These are phyloP conservation scores for Patella caerulea DNA, from an alignment of 2,888 invertebrate genomes.

Conservation along the genomic window DNA sequence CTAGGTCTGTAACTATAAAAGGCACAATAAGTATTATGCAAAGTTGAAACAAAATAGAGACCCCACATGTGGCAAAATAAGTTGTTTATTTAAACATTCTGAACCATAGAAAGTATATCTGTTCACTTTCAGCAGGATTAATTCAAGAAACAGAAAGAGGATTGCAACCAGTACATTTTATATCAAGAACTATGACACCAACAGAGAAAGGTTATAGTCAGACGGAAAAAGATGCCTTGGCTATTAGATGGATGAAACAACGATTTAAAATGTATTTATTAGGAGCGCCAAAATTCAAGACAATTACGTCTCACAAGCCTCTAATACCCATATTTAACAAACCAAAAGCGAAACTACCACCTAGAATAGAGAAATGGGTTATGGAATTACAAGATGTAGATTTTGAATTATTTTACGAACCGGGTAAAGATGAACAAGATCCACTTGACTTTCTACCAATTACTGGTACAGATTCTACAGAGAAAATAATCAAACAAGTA, in stretches of 20 bases:
- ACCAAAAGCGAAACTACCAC: conserved; percentile 16
- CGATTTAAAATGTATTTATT: conserved; percentile 30
- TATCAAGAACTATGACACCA: conserved; percentile 27
- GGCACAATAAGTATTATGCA: too few species aligned
- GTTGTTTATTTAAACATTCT: too few species aligned
- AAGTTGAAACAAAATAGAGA: too few species aligned
- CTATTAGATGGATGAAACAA: conserved; percentile 26
- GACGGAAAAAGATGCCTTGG: conserved; percentile 25
- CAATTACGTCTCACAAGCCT: conserved; percentile 32
- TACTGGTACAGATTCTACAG: conserved; percentile 24
- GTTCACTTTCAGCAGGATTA: background rate
- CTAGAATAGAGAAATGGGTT: conserved; percentile 27
- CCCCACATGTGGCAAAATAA: too few species aligned
- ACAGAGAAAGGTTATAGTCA: conserved; percentile 30
- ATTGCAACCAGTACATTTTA: conserved; percentile 33
- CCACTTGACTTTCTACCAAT: conserved; percentile 16
- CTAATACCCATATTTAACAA: conserved; percentile 13
- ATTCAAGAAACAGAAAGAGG: conserved; percentile 30
- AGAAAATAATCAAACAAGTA: conserved; percentile 15
- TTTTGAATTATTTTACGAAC: conserved; percentile 22
- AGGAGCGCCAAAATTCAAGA: conserved; percentile 34
- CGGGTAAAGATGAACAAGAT: conserved; percentile 14
- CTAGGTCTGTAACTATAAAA: too few species aligned
- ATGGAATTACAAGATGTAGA: conserved; percentile 29
- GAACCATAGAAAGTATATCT: too few species aligned